Base-by-base conservation (phyloP, 2,888 invertebrate genomes). In the Pimpla rufipes region DNA sequence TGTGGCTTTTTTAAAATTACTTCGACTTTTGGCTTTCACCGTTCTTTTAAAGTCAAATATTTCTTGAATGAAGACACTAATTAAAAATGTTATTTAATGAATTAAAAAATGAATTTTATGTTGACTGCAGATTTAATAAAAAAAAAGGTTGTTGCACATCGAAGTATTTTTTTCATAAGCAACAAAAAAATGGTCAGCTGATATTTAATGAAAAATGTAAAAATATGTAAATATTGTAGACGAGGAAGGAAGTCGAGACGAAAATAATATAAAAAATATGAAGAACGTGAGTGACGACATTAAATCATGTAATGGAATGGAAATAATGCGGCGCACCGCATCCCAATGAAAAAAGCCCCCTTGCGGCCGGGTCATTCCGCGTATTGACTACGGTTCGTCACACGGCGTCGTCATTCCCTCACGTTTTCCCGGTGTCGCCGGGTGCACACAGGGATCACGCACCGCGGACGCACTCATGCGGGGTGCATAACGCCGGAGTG, bases 361-460 rank as follows among this genome's bases (percentile, higher is more conserved):
- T 45, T 0, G 18, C 18, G 18, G 52, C 21, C 18, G 18, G 52
- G 10, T 21, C 21, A 52, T 52, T 52, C 52, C 52, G 16, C 18
- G 52, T 52, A 52, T 21, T 10, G 4, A 45, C 21, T 52, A 18
- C 7, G 7, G 50, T 18, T 1, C 50, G 16, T 50, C n/a, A 16
- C 16, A 16, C 1, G 16, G 18, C 5, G 10, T 21, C 52, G 52
- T 21, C 52, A 52, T 52, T 52, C 52, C 10, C 18, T 52, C 52
- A 52, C 52, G 52, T 52, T 52, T 52, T 52, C 16, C 52, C 52
- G 52, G 52, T 52, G 52, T 21, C 52, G 52, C 18, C 52, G 52
- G 16, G 18, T 21, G 7, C 52, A 18, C 52, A 18, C 52, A 18
- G 7, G 52, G 10, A 52, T 52, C 52, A 52, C 52, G 52, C 18